Base-by-base conservation (phyloP, 2,113 vertebrate genomes). In the Nerophis ophidion region DNA sequence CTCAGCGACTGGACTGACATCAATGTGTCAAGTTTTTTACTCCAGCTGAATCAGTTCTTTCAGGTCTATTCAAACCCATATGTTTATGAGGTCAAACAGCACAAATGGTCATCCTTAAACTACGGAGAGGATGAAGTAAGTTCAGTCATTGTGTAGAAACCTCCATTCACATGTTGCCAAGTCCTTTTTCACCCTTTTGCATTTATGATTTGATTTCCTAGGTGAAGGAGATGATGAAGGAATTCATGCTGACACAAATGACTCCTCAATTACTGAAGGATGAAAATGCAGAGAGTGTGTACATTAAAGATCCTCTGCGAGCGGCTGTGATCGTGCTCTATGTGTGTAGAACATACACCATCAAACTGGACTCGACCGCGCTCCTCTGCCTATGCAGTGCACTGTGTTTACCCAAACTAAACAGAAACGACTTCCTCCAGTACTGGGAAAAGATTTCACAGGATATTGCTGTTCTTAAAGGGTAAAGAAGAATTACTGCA, bases 11-110 rank as follows among this genome's bases (percentile, higher is more conserved):
- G 93, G 93, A 90, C 7, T 38, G 15, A 11, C 0, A 8, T 63
- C 34, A 95, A 93, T 53, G 4, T 97, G 15, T 68, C 1, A 11
- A 91, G n/a, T 76, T 98, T 97, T 33, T 0, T 86, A 0, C 5
- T 0, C 1, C 94, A 95, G 51, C 81, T 97, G 0, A 15, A 0
- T 0, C 96, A 98, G 81, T 95, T 98, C 48, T 53, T 65, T 1
- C 0, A 0, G 0, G 82, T 93, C 3, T 78, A 89, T 8, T 15
- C 0, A 0, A 10, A 63, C 0, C 92, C 89, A 0, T 50, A 2
- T 55, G 66, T 97, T 0, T 75, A 54, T 9, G 92, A 93, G 0
- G 71, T 66, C 0, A 0, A 0, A 0, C 0, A 0, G 1, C 59
- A 14, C 13, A 9, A 0, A 0, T 96, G 94, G 94, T 0, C 0